Percentiles rank a stretch among this genome's conserved stretches.
These are phyloP conservation scores for Dynastes hyllus DNA, from an alignment of 2,888 invertebrate genomes.

Conservation along the genomic window DNA sequence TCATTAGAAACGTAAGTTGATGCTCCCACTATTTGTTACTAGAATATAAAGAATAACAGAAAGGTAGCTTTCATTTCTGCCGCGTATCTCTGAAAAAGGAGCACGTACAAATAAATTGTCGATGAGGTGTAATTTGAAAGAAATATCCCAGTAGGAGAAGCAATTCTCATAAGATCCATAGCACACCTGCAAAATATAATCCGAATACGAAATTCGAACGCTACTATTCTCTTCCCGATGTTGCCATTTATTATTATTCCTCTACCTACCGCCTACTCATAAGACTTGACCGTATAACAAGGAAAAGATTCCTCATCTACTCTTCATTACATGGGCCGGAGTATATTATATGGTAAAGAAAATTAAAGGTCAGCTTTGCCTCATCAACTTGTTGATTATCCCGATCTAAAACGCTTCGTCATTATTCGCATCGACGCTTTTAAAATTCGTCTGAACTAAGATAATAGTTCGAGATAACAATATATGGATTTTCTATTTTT, in stretches of 20 bases:
- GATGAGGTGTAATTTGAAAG: neutral
- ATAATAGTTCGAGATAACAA: slow-evolving; percentile 48
- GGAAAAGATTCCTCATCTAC: slow-evolving; percentile 29
- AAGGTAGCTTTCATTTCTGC: neutral
- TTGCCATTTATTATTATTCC: neutral
- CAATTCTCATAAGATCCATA: neutral
- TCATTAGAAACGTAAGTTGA: too few relatives aligned
- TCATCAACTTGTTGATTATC: slow-evolving; percentile 52
- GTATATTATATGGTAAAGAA: slow-evolving; percentile 39
- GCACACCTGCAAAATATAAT: neutral
- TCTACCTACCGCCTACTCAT: neutral
- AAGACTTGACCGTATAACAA: neutral
- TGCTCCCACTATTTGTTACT: too few relatives aligned
- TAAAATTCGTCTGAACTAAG: slow-evolving; percentile 44
- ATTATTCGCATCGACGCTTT: slow-evolving; percentile 46
- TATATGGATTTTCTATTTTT: slow-evolving; percentile 9
- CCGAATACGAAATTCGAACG: neutral
- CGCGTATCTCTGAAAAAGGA: neutral
- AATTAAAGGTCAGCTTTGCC: slow-evolving; percentile 50
- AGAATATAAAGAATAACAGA: neutral
- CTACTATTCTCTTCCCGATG: neutral
- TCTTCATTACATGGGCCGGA: slow-evolving; percentile 30
- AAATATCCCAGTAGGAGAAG: neutral
- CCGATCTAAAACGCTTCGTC: slow-evolving; percentile 37
- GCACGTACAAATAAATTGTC: neutral